These are phyloP conservation scores for Philaenus spumarius DNA, from an alignment of 1,140 invertebrate genomes.

Conservation along the genomic window DNA sequence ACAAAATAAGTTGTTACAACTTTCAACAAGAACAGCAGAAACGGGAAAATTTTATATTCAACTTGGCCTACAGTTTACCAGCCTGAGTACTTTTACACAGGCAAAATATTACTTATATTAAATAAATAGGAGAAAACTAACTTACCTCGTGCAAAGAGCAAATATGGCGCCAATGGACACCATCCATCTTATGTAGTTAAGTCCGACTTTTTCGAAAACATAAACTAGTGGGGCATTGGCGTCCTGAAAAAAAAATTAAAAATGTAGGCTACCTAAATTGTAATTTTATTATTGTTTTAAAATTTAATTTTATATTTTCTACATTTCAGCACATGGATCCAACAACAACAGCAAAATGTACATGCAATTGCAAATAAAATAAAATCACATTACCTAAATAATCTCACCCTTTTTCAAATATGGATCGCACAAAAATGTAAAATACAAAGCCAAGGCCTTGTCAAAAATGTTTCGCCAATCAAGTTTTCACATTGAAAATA, in stretches of 20 bases:
- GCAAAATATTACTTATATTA: background rate
- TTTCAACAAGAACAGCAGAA: too few species aligned
- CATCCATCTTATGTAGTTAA: constrained; percentile 71
- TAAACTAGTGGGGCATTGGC: constrained; percentile 74
- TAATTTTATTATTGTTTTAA: background rate
- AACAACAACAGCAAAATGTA: background rate
- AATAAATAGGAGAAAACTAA: background rate
- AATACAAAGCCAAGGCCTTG: too few species aligned
- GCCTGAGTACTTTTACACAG: background rate
- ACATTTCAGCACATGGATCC: background rate
- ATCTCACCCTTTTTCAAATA: too few species aligned
- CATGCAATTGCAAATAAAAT: background rate
- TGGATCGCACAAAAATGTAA: too few species aligned
- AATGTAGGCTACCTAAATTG: too few species aligned
- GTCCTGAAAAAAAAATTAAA: constrained; percentile 46
- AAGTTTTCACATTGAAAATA: too few species aligned
- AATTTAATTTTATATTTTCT: too few species aligned
- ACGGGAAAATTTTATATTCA: too few species aligned
- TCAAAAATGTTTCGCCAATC: too few species aligned
- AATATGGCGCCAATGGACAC: constrained; percentile 82
- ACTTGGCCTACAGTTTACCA: too few species aligned
- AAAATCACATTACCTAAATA: background rate
- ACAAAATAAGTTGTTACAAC: too few species aligned
- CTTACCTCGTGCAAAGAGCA: constrained; percentile 39
- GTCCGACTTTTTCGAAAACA: constrained; percentile 67